Evolutionary conservation across 2,113 vertebrate genomes (phyloP).

Genomic region (Eudyptes chrysolophus): DNA sequence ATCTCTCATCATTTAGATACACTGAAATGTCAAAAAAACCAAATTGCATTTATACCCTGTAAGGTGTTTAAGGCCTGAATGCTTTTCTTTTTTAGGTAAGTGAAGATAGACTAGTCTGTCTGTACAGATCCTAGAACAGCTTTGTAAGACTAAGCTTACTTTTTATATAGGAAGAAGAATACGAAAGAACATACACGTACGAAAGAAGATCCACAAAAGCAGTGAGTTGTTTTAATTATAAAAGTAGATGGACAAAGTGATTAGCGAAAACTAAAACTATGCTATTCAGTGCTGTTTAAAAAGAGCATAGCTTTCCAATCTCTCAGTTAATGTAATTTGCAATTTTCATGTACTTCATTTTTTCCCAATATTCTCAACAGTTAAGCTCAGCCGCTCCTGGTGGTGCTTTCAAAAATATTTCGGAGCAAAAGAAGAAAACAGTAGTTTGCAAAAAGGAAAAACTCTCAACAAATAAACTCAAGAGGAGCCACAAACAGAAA

Average conservation of each 20-base stretch:
- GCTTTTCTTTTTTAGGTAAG: not conserved
- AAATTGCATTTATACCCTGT: not conserved
- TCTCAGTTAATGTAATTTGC: not conserved
- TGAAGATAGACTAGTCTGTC: not conserved
- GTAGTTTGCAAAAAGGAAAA: constrained; percentile 39
- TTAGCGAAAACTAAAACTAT: not conserved
- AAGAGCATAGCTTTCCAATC: not conserved
- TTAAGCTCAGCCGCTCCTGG: constrained; percentile 9
- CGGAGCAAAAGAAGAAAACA: constrained; percentile 47
- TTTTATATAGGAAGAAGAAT: not conserved
- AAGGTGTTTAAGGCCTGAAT: not conserved
- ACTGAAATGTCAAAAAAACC: not conserved
- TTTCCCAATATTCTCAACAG: constrained; percentile 45
- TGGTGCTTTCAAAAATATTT: constrained; percentile 1
- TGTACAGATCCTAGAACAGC: not conserved
- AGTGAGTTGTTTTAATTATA: not conserved
- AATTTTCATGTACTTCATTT: not conserved
- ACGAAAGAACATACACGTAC: not conserved
- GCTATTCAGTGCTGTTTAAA: not conserved
- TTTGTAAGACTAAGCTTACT: not conserved
- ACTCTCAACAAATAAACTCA: constrained; percentile 16
- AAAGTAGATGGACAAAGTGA: not conserved
- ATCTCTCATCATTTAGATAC: not conserved
- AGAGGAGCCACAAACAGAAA: constrained; percentile 60
- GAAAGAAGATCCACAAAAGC: not conserved